Evolutionary conservation across 2,888 invertebrate species (phyloP), one percentile per base, ranked within the genome.

Genomic region (Heliconius cydno): DNA sequence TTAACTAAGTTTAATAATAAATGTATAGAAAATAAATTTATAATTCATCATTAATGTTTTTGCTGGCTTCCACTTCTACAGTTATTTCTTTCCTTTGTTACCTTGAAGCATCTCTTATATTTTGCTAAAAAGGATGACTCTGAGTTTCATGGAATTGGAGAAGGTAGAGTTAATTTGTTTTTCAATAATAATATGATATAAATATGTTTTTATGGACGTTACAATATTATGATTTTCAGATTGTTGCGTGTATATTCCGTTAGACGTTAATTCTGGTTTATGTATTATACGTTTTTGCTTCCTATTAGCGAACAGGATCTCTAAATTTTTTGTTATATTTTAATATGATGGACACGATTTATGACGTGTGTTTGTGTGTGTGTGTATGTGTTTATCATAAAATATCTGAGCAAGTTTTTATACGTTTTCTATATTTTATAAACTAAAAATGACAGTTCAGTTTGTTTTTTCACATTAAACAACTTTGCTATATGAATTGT

Each of bases 281-380:
- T 34, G 34, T 38, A 28, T 13, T 6, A n/a, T 3, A 70, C 19
- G 19, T 70, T 28, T 46, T 70, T 70, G 70, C 15, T 70, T 46
- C 15, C 41, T 70, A 41, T 25, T 46, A 46, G 15, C 41, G 25
- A 70, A 70, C 70, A 25, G 70, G 70, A 46, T 70, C 68, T 68
- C 19, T 15, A 70, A 41, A 46, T 4, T 67, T 70, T 70, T 68
- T 38, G 65, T n/a, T 38, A 38, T 38, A 38, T 10, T 38, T 38
- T 38, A 38, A 38, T 38, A 38, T 10, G 10, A 38, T 38, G 6
- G 12, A 68, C 6, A 15, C 2, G 4, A 41, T 46, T 52, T 25
- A 28, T 25, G 71, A 28, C 9, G 5, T 46, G 7, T 19, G 7
- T 9, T 22, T 57, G 22, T 19, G 7, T 9, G 57, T 57, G 22